Evolutionary conservation across 2,113 vertebrate species (phyloP).

Genomic region (Gambusia holbrooki): DNA sequence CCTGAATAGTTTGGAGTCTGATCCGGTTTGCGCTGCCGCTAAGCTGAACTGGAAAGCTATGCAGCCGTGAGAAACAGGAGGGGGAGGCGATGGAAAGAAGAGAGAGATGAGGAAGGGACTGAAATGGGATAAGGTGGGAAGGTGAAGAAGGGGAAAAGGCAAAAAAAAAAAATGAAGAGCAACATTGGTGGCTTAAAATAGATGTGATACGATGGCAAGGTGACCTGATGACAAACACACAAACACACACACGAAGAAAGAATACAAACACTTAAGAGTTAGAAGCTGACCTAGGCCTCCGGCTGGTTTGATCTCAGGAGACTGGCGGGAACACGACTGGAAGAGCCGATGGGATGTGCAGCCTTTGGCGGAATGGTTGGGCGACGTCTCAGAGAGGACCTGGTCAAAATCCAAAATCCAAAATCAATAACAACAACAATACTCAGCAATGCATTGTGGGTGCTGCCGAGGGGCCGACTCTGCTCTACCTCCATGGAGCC

Average conservation of each 20-base stretch:
- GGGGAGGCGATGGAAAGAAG: slow-evolving; percentile 4
- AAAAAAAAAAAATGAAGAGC: slow-evolving; percentile 4
- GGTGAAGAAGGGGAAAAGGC: slow-evolving; percentile 8
- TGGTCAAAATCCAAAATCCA: slow-evolving; percentile 73
- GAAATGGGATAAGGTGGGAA: slow-evolving; percentile 10
- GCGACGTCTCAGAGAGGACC: slow-evolving; percentile 93
- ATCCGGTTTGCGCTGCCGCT: slow-evolving; percentile 31
- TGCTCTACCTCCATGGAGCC: slow-evolving; percentile 94
- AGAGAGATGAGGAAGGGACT: slow-evolving; percentile 14
- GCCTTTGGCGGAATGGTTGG: slow-evolving; percentile 78
- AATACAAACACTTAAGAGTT: slow-evolving; percentile 6
- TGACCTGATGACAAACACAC: slow-evolving; percentile 16
- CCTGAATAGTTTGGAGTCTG: slow-evolving; percentile 59
- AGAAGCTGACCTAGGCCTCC: slow-evolving; percentile 88
- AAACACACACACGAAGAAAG: background rate
- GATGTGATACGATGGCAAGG: slow-evolving; percentile 23
- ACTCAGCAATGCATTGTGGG: background rate
- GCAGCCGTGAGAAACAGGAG: slow-evolving; percentile 11
- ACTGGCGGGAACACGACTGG: slow-evolving; percentile 88
- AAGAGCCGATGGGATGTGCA: slow-evolving; percentile 89
- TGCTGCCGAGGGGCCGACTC: background rate
- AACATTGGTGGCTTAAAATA: slow-evolving; percentile 29
- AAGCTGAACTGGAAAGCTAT: slow-evolving; percentile 45
- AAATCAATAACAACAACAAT: background rate
- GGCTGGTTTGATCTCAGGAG: slow-evolving; percentile 89